A percentile compares a stretch with the other conserved stretches of the same genome.
phyloP scores from a whole-genome alignment of 2,888 invertebrate species.

The Plebejus melissa region DNA sequence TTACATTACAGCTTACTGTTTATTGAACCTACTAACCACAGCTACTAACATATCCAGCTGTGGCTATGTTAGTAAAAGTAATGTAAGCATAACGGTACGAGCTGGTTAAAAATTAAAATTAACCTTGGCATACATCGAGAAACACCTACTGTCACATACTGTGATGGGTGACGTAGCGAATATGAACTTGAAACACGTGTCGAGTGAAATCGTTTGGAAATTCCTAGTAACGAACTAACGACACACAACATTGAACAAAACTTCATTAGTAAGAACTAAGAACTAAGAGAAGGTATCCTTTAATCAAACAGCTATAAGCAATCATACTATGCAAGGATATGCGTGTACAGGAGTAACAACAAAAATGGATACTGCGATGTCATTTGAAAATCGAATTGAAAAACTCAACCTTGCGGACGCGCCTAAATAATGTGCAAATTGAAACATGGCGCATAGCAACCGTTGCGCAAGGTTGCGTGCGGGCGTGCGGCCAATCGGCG shows the following conservation, averaged over 20 bases:
- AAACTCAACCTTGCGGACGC: slow-evolving; percentile 21
- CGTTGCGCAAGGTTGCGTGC: slow-evolving; percentile 73
- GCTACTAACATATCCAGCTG: too few species aligned
- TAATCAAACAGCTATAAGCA: neutral
- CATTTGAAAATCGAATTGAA: slow-evolving; percentile 12
- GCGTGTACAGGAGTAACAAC: neutral
- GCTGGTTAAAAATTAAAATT: neutral
- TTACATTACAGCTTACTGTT: too few species aligned
- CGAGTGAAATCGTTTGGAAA: slow-evolving; percentile 1
- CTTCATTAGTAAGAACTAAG: neutral
- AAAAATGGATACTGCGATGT: neutral
- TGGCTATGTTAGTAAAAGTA: neutral
- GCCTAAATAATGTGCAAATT: slow-evolving; percentile 28
- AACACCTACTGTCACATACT: neutral
- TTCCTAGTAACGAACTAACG: neutral
- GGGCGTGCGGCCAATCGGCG: slow-evolving; percentile 57
- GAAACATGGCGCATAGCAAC: slow-evolving; percentile 69
- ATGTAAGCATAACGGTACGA: neutral
- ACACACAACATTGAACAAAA: neutral
- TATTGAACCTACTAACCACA: too few species aligned
- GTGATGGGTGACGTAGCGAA: neutral
- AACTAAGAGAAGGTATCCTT: neutral
- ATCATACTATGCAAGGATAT: neutral
- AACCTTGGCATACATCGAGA: neutral
- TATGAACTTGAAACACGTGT: neutral